Evolutionary conservation across 1,140 invertebrate species (phyloP).

Genomic region (Paraescarpia echinospica): DNA sequence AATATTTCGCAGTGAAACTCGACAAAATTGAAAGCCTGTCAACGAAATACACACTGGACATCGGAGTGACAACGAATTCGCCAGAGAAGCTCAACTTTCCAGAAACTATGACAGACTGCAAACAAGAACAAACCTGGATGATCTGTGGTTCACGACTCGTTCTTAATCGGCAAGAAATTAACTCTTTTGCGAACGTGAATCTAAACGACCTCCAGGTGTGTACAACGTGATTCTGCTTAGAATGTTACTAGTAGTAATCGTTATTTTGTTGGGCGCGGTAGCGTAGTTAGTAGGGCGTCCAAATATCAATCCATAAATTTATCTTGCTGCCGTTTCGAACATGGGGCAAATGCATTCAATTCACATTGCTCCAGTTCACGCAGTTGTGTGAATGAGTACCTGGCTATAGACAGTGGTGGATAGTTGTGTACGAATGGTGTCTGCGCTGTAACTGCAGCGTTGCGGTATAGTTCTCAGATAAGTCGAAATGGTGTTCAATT

Average conservation of each 20-base stretch:
- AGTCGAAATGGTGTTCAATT: too few relatives aligned
- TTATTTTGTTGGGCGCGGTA: not conserved
- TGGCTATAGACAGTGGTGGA: too few relatives aligned
- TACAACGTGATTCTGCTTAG: not conserved
- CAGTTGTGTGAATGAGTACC: too few relatives aligned
- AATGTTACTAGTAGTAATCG: not conserved
- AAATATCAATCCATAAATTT: too few relatives aligned
- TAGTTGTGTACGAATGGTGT: too few relatives aligned
- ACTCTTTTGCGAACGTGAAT: not conserved
- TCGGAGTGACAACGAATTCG: not conserved
- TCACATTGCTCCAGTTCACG: too few relatives aligned
- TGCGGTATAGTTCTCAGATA: too few relatives aligned
- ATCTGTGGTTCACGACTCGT: not conserved
- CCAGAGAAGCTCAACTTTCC: not conserved
- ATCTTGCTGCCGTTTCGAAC: too few relatives aligned
- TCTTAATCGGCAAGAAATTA: not conserved
- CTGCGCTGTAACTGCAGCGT: too few relatives aligned
- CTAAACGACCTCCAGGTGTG: not conserved
- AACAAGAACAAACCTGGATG: not conserved
- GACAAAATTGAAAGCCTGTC: constrained; percentile 68
- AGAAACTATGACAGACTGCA: not conserved
- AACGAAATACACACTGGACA: not conserved
- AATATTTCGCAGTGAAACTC: constrained; percentile 88
- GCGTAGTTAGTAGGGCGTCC: too few relatives aligned
- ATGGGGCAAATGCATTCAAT: too few relatives aligned